Conservation (phyloP, 2,888 invertebrate genomes). For the Electrophaes corylata region DNA sequence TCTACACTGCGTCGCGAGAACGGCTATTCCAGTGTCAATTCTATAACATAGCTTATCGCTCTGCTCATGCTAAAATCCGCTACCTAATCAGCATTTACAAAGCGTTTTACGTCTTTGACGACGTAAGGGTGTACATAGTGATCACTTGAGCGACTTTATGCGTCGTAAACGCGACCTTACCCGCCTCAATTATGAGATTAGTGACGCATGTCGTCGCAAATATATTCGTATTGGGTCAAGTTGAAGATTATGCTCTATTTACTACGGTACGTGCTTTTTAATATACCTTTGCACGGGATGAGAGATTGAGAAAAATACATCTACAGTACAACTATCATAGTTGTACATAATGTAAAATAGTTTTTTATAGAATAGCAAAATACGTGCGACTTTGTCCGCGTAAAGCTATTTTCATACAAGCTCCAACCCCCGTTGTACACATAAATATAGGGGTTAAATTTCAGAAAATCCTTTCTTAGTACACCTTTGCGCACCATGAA, state of each 20-base stretch:
- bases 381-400: too few species aligned
- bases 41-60: slow-evolving; percentile 1
- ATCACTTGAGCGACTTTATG: slow-evolving; percentile 59
- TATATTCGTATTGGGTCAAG: slow-evolving; percentile 34
- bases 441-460: too few species aligned
- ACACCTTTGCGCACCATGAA: too few species aligned
- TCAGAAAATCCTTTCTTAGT: too few species aligned
- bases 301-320: background rate
- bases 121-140: slow-evolving; percentile 43
- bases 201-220: slow-evolving; percentile 49
- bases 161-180: slow-evolving; percentile 56
- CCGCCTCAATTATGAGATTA: slow-evolving; percentile 46
- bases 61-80: slow-evolving; percentile 7
- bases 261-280: background rate
- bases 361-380: too few species aligned
- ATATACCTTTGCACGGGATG: background rate
- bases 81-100: slow-evolving; percentile 28
- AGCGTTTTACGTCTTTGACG: slow-evolving; percentile 35
- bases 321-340: too few species aligned
- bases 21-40: too few species aligned
- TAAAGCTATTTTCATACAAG: too few species aligned
- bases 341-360: too few species aligned
- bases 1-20: too few species aligned
- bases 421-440: too few species aligned
- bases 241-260: slow-evolving; percentile 1